Evolutionary conservation across 2,113 vertebrate genomes (phyloP), one percentile per base, ranked within the genome.

Genomic region (Orcinus orca): DNA sequence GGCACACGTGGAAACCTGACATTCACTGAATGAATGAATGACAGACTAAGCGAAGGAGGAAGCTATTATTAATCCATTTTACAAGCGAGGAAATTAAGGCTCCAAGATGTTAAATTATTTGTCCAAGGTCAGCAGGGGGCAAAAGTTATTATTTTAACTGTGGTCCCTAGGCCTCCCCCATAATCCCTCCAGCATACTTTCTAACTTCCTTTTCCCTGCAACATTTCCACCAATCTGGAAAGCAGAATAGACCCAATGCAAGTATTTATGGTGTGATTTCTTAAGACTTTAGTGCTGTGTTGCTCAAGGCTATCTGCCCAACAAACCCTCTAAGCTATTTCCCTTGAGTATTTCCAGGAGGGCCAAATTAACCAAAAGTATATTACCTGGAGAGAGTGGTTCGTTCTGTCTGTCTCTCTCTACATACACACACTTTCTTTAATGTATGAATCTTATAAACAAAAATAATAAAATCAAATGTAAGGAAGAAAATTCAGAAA

Each of bases 71-170:
- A 89, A 77, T 38, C 55, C n/a, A 95, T 79, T 88, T 83, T 83
- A 87, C 13, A 73, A 87, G 20, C 31, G 44, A 90, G 50, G 38
- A 88, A 93, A 92, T 17, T 73, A 31, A 95, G 58, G 58, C 58
- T 96, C 36, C 65, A 31, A 58, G 18, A 83, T 92, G 33, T 89
- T 79, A 71, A 73, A 93, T 73, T 73, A 92, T 63, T 88, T 92
- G 50, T 87, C 63, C 81, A 96, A 70, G 76, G 80, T 94, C 85
- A 95, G 20, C 77, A 23, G 92, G n/a, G 82, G n/a, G 67, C 55
- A 87, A 96, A 77, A 85, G 21, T 60, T 79, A 92, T 70, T 79
- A 63, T 84, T 94, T 97, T 94, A 84, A 65, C 17, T 47, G 13
- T 44, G 58, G 31, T 65, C 60, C 41, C n/a, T 88, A n/a, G 44